Conservation (phyloP, 2,113 vertebrate species). For the Meleagris gallopavo region DNA sequence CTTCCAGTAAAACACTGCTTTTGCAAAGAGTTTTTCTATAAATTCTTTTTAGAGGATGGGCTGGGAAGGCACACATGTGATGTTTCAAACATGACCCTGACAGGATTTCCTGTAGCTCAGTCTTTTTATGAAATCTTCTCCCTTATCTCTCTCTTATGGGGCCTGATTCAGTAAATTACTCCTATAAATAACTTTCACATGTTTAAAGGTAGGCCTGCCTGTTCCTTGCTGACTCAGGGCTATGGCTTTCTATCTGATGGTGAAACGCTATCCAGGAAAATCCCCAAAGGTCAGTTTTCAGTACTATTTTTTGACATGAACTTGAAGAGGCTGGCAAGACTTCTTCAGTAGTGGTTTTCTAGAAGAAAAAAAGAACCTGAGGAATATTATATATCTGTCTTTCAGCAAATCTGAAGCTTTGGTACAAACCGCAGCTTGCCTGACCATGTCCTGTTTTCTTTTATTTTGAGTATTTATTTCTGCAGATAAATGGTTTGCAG, state of each 20-base stretch:
- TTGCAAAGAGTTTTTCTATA: background rate
- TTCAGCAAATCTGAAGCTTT: slow-evolving; percentile 55
- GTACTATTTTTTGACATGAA: slow-evolving; percentile 23
- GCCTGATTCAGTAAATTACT: background rate
- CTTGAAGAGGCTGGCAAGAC: slow-evolving; percentile 29
- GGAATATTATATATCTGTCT: slow-evolving; percentile 50
- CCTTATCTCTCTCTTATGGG: background rate
- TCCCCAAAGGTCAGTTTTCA: slow-evolving; percentile 47
- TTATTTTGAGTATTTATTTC: slow-evolving; percentile 46
- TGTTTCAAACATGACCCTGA: background rate
- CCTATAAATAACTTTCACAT: slow-evolving; percentile 41
- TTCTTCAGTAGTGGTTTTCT: slow-evolving; percentile 47
- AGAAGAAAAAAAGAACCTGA: background rate
- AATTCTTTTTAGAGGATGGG: background rate
- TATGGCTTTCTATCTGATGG: slow-evolving; percentile 7
- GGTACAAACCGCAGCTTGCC: slow-evolving; percentile 39
- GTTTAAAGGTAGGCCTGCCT: slow-evolving; percentile 8
- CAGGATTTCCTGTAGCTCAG: slow-evolving; percentile 6
- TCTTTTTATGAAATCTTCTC: background rate
- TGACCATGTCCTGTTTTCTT: slow-evolving; percentile 40
- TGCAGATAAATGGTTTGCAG: slow-evolving; percentile 14
- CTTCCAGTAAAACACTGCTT: background rate
- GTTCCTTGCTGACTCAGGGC: slow-evolving; percentile 11
- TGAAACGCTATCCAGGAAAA: slow-evolving; percentile 50
- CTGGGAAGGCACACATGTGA: background rate